Evolutionary conservation across 2,113 vertebrate species (phyloP).

Genomic region (Actenoides lindsayi): DNA sequence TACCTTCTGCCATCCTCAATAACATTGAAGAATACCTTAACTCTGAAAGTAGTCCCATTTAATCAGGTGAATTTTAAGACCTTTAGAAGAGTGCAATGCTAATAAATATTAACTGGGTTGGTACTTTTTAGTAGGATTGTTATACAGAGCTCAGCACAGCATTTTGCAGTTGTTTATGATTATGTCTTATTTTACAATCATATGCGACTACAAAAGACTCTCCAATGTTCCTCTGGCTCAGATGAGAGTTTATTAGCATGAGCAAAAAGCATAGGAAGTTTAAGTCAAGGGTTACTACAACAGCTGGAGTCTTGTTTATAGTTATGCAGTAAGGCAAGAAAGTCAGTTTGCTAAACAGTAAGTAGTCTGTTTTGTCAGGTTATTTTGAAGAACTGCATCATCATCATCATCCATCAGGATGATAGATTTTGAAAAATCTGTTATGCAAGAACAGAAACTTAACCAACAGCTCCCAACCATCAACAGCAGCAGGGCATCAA

Average conservation of each 20-base stretch:
- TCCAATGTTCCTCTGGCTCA: not conserved
- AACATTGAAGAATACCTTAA: not conserved
- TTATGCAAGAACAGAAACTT: not conserved
- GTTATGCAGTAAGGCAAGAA: not conserved
- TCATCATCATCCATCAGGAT: not conserved
- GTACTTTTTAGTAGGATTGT: not conserved
- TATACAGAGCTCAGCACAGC: not conserved
- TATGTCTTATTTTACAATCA: not conserved
- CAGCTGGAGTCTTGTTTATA: not conserved
- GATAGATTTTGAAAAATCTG: not conserved
- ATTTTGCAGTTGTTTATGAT: not conserved
- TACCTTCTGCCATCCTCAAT: not conserved
- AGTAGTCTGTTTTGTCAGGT: not conserved
- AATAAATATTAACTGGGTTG: not conserved
- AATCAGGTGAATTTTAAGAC: not conserved
- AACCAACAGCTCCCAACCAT: accelerated
- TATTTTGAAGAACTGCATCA: not conserved
- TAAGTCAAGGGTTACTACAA: not conserved
- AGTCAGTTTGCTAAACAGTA: not conserved
- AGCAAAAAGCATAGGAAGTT: not conserved
- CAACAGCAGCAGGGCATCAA: not conserved
- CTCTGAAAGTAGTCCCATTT: not conserved
- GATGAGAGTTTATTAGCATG: not conserved
- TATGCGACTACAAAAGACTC: not conserved
- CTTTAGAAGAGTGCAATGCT: not conserved